Evolutionary conservation across 1,140 invertebrate genomes (phyloP).

Genomic region (Drosophila punjabiensis): DNA sequence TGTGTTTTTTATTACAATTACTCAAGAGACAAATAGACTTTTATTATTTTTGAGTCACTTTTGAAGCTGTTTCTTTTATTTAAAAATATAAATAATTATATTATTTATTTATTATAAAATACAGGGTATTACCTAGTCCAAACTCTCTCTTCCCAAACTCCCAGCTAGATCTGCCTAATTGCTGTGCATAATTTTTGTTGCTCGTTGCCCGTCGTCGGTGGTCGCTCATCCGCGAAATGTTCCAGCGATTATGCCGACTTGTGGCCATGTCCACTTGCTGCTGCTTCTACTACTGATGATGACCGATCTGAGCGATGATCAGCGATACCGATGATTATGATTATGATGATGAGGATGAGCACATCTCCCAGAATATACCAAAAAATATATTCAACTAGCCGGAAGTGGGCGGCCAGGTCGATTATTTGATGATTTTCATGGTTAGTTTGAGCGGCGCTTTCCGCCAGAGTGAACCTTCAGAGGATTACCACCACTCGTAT

Average conservation of each 20-base stretch:
- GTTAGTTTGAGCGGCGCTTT: conserved; percentile 41
- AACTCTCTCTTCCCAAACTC: not conserved
- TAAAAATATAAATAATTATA: no score
- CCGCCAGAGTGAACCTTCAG: conserved; percentile 45
- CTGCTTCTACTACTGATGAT: not conserved
- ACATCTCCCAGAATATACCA: conserved; percentile 23
- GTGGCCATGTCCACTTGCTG: conserved; percentile 4
- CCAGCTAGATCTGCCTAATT: conserved; percentile 6
- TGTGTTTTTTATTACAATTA: no score
- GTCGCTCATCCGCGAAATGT: conserved; percentile 38
- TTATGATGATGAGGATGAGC: conserved; percentile 15
- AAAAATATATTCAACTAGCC: conserved; percentile 10
- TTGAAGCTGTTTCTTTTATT: no score
- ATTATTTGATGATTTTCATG: conserved; percentile 47
- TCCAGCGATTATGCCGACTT: conserved; percentile 7
- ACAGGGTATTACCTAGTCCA: not conserved
- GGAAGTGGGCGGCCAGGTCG: conserved; percentile 40
- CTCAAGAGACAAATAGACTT: no score
- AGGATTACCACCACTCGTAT: conserved; percentile 22
- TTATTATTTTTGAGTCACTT: no score
- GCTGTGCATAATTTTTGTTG: conserved; percentile 15
- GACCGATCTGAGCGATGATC: conserved; percentile 18
- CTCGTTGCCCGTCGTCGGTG: not conserved
- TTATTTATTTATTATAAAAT: no score
- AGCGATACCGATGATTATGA: not conserved